Percentiles rank a stretch among this genome's conserved stretches.
These are phyloP conservation scores for Cyrtorhinus lividipennis DNA, from an alignment of 1,140 invertebrate genomes.

Conservation along the genomic window DNA sequence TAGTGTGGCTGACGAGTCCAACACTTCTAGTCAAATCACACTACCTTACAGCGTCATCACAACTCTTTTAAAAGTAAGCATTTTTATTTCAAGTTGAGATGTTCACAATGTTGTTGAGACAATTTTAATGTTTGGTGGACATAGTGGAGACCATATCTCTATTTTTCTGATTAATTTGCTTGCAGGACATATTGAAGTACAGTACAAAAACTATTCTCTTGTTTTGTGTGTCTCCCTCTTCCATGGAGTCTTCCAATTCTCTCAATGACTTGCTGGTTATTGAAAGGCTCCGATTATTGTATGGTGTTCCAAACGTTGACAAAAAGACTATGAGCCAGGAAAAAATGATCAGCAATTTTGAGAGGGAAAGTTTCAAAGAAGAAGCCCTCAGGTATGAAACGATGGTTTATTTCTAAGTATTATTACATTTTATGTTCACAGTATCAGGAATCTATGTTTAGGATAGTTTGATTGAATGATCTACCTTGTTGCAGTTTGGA, in stretches of 20 bases:
- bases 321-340: neutral
- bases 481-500: conserved; percentile 44
- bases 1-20: too few relatives aligned
- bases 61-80: neutral
- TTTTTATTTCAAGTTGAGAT: too few relatives aligned
- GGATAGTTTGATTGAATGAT: too few relatives aligned
- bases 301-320: neutral
- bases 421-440: too few relatives aligned
- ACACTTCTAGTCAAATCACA: neutral
- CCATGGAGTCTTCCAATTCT: neutral
- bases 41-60: neutral
- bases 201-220: neutral
- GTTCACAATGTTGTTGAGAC: too few relatives aligned
- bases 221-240: conserved; percentile 1
- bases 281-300: neutral
- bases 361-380: conserved; percentile 9
- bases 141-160: too few relatives aligned
- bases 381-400: conserved; percentile 24
- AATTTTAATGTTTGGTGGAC: too few relatives aligned
- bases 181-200: neutral
- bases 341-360: neutral
- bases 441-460: too few relatives aligned
- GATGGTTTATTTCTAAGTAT: too few relatives aligned
- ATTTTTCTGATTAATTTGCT: neutral
- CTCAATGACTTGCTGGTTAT: neutral